Conservation (phyloP, 2,888 invertebrate species). For the Phyllotreta cruciferae region DNA sequence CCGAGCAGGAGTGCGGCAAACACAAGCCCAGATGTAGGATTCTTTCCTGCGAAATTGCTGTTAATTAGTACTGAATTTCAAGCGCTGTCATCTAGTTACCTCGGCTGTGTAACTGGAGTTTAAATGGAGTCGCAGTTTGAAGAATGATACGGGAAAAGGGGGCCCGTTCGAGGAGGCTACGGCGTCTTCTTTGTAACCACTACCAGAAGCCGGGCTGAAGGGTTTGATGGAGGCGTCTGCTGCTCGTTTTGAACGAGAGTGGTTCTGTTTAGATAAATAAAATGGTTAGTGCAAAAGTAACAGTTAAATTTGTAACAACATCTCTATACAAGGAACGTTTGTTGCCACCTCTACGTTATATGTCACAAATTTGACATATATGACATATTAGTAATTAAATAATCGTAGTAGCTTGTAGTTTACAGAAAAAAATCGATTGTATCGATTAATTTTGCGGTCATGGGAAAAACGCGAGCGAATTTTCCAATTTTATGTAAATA, state of each 20-base stretch:
- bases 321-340: background rate
- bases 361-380: no score
- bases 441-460: no score
- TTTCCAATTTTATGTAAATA: no score
- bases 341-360: no score
- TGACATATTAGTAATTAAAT: no score
- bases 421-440: no score
- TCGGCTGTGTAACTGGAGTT: slow-evolving; percentile 65
- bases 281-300: slow-evolving; percentile 1
- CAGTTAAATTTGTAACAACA: background rate
- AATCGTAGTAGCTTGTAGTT: no score
- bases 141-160: slow-evolving; percentile 74
- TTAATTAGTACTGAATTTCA: background rate
- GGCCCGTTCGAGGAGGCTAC: slow-evolving; percentile 58
- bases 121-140: slow-evolving; percentile 68
- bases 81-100: no score
- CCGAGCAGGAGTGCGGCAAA: slow-evolving; percentile 73
- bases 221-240: slow-evolving; percentile 43
- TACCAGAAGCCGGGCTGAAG: slow-evolving; percentile 49
- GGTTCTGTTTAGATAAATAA: slow-evolving; percentile 48
- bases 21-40: slow-evolving; percentile 79
- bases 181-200: slow-evolving; percentile 51
- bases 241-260: slow-evolving; percentile 42
- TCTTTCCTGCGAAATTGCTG: slow-evolving; percentile 65
- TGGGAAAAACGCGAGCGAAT: no score